phyloP scores from a whole-genome alignment of 2,888 invertebrate genomes.

The Frankliniella intonsa region DNA sequence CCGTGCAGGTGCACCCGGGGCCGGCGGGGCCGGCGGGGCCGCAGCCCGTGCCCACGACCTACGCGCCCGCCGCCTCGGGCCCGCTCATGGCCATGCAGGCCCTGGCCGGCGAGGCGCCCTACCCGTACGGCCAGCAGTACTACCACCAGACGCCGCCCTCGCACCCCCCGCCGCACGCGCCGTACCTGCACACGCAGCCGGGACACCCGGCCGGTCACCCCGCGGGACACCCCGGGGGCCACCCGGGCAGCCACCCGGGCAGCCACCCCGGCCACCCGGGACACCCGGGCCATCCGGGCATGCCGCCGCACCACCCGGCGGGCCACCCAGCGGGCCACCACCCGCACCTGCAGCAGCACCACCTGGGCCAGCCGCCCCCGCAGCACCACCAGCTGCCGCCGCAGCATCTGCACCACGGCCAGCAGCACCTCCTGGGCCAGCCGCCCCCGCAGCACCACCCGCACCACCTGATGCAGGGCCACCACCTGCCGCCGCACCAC shows the following conservation, averaged over 20 bases:
- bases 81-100: conserved; percentile 23
- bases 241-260: not conserved
- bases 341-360: conserved; percentile 37
- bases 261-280: conserved; percentile 28
- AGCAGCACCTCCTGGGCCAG: conserved; percentile 44
- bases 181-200: not conserved
- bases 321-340: conserved; percentile 29
- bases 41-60: not conserved
- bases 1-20: not conserved
- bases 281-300: conserved; percentile 29
- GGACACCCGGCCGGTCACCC: too few relatives aligned
- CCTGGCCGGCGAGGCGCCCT: not conserved
- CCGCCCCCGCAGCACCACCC: conserved; percentile 42
- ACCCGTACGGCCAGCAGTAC: conserved; percentile 3
- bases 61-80: not conserved
- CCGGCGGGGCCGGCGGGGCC: not conserved
- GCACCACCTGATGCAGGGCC: not conserved
- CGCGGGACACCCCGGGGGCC: not conserved
- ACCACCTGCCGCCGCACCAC: conserved; percentile 39
- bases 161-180: not conserved
- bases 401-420: conserved; percentile 25
- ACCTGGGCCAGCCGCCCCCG: conserved; percentile 34
- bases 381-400: conserved; percentile 28
- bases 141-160: not conserved
- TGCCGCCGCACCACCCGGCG: too few relatives aligned